Percentiles rank a stretch among this genome's conserved stretches.
These are phyloP conservation scores for Petrolisthes cinctipes DNA, from an alignment of 2,888 invertebrate genomes.

Conservation along the genomic window DNA sequence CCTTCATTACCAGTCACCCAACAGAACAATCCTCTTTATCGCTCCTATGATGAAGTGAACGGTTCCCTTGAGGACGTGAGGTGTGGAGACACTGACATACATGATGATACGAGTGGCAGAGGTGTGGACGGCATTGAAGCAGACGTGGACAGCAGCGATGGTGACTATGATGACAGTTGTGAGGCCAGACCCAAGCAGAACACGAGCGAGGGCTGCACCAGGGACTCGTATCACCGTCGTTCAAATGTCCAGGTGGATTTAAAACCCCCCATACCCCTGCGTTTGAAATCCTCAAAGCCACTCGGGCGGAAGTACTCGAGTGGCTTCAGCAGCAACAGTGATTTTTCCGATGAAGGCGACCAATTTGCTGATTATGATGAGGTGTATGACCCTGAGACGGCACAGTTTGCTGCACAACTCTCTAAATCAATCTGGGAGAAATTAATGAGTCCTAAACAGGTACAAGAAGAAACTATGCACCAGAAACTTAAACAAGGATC, in stretches of 20 bases:
- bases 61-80: conserved; percentile 49
- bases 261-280: conserved; percentile 5
- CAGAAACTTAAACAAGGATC: conserved; percentile 23
- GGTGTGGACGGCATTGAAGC: conserved; percentile 33
- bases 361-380: conserved; percentile 59
- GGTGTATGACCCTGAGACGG: conserved; percentile 39
- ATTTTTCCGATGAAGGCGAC: conserved; percentile 54
- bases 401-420: conserved; percentile 61
- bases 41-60: conserved; percentile 63
- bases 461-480: conserved; percentile 30
- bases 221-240: neutral
- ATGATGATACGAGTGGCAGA: conserved; percentile 41
- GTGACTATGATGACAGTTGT: conserved; percentile 17
- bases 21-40: conserved; percentile 60
- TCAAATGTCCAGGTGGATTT: conserved; percentile 11
- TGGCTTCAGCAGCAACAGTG: conserved; percentile 62
- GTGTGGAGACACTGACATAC: conserved; percentile 41
- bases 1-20: conserved; percentile 7
- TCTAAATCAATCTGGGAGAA: conserved; percentile 56
- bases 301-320: conserved; percentile 58
- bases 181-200: neutral
- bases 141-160: conserved; percentile 38
- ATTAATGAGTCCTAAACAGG: conserved; percentile 38
- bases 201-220: neutral
- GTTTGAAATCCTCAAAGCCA: conserved; percentile 15